Evolutionary conservation across 1,140 invertebrate species (phyloP).

Genomic region (Pomacea maculata): DNA sequence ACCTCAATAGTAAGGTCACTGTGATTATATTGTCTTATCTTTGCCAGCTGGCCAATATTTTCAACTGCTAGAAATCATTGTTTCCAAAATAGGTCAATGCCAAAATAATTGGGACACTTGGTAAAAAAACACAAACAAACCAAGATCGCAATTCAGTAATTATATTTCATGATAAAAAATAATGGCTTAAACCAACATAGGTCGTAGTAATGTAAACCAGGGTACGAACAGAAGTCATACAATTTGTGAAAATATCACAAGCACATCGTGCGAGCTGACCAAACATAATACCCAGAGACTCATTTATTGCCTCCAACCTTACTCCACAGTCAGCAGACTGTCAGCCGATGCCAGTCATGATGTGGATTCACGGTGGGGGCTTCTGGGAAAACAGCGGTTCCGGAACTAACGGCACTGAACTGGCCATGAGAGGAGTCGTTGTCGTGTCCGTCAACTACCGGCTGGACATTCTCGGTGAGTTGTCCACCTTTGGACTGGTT

Average conservation of each 20-base stretch:
- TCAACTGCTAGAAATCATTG: too few relatives aligned
- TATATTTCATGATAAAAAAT: background rate
- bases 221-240: background rate
- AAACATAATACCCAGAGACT: background rate
- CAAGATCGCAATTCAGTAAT: background rate
- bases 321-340: background rate
- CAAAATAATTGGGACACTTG: too few relatives aligned
- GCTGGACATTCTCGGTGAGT: constrained; percentile 72
- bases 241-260: background rate
- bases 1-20: background rate
- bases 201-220: background rate
- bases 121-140: background rate
- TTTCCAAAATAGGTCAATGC: too few relatives aligned
- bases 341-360: constrained; percentile 55
- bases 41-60: background rate
- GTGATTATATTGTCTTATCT: background rate
- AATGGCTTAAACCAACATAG: background rate
- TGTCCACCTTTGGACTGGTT: too few relatives aligned
- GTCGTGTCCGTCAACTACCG: constrained; percentile 70
- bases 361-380: constrained; percentile 55
- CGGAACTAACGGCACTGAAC: constrained; percentile 58
- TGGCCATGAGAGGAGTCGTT: constrained; percentile 64
- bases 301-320: background rate
- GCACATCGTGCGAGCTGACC: background rate
- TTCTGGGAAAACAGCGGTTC: constrained; percentile 71